Evolutionary conservation across 2,113 vertebrate species (phyloP).

Genomic region (Ia io): DNA sequence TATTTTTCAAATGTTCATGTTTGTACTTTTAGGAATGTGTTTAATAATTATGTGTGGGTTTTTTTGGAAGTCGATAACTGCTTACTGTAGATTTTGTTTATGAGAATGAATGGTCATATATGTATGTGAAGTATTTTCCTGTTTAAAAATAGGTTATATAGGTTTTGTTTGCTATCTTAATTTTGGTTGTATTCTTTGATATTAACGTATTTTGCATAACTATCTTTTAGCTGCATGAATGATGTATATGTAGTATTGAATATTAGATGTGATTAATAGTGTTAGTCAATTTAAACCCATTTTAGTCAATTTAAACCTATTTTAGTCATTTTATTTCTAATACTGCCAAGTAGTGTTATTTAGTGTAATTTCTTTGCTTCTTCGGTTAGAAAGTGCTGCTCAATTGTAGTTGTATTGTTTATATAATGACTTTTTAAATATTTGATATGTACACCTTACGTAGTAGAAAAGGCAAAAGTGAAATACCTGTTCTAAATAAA

Average conservation of each 20-base stretch:
- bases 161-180: constrained; percentile 86
- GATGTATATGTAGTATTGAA: constrained; percentile 91
- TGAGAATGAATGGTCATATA: background rate
- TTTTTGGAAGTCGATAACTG: constrained; percentile 82
- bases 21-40: constrained; percentile 79
- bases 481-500: constrained; percentile 87
- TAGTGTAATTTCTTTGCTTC: constrained; percentile 84
- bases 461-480: constrained; percentile 91
- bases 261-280: constrained; percentile 92
- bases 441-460: constrained; percentile 86
- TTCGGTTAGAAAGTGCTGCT: constrained; percentile 86
- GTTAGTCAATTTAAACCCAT: constrained; percentile 91
- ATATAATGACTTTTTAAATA: constrained; percentile 64
- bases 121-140: constrained; percentile 83
- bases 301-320: constrained; percentile 92
- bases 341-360: constrained; percentile 85
- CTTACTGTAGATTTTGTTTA: background rate
- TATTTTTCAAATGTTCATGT: constrained; percentile 92
- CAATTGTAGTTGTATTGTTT: constrained; percentile 91
- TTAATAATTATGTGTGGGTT: constrained; percentile 81
- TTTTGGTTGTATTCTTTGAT: constrained; percentile 89
- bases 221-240: constrained; percentile 91
- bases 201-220: constrained; percentile 93
- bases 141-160: constrained; percentile 84
- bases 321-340: constrained; percentile 90